phyloP scores from a whole-genome alignment of 2,797 vertebrate genomes.

The Balearica regulorum region DNA sequence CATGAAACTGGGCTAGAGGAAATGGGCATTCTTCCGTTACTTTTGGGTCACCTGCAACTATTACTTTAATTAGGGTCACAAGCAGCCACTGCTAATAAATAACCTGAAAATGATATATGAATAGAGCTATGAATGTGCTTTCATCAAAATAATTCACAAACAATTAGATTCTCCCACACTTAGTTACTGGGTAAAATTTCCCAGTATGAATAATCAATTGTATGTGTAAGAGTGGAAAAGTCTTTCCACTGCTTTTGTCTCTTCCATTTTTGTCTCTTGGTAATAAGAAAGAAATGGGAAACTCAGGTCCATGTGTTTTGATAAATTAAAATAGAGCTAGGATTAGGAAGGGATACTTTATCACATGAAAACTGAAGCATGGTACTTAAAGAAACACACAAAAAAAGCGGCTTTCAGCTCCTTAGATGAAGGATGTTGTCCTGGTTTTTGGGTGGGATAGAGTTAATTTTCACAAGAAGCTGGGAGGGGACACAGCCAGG shows the following conservation, averaged over 20 bases:
- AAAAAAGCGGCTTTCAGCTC: neutral
- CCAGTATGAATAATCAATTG: neutral
- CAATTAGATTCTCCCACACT: neutral
- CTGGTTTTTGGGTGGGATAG: too few relatives aligned
- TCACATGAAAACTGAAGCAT: neutral
- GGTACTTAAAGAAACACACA: neutral
- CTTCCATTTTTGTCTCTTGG: neutral
- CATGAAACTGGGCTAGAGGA: constrained; percentile 41
- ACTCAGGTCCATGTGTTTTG: neutral
- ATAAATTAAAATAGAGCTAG: neutral
- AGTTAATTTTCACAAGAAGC: too few relatives aligned
- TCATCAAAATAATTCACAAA: neutral
- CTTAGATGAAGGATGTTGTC: neutral
- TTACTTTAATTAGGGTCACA: constrained; percentile 32
- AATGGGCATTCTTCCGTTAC: neutral
- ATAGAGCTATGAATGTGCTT: neutral
- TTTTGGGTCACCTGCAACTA: constrained; percentile 39
- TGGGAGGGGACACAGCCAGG: too few relatives aligned
- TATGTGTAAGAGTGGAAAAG: neutral
- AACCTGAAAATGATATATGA: neutral
- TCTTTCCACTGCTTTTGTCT: neutral
- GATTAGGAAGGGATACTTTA: neutral
- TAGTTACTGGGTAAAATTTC: neutral
- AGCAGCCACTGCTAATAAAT: neutral
- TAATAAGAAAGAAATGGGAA: neutral